Evolutionary conservation across 2,797 vertebrate species (phyloP).

Genomic region (Glossophaga mutica): DNA sequence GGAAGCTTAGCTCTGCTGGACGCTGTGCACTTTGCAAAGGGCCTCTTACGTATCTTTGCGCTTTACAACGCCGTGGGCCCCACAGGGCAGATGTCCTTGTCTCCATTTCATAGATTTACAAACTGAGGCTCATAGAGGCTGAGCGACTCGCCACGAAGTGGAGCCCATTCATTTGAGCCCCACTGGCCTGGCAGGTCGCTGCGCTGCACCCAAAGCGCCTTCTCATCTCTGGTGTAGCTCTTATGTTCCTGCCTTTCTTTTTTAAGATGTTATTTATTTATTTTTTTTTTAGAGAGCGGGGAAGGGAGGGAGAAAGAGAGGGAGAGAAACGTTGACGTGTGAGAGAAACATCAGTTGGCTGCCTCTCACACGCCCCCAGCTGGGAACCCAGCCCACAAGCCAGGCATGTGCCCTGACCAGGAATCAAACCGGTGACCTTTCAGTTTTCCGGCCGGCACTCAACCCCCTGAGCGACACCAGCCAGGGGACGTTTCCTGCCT

Average conservation of each 20-base stretch:
- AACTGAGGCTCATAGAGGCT: background rate
- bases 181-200: background rate
- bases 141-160: background rate
- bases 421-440: background rate
- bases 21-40: background rate
- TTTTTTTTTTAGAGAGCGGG: background rate
- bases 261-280: background rate
- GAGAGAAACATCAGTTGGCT: background rate
- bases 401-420: background rate
- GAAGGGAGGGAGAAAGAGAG: background rate
- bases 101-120: background rate
- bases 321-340: background rate
- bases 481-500: background rate
- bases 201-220: rapidly evolving
- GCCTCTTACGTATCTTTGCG: background rate
- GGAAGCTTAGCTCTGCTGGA: too few relatives aligned
- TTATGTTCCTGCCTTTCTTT: background rate
- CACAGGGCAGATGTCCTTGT: background rate
- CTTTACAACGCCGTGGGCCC: background rate
- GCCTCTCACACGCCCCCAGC: background rate
- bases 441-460: background rate
- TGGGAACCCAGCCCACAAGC: background rate
- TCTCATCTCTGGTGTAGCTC: rapidly evolving
- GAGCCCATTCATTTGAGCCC: background rate
- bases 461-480: background rate